Conservation (phyloP, 2,888 invertebrate genomes). For the Drosophila percnosoma region DNA sequence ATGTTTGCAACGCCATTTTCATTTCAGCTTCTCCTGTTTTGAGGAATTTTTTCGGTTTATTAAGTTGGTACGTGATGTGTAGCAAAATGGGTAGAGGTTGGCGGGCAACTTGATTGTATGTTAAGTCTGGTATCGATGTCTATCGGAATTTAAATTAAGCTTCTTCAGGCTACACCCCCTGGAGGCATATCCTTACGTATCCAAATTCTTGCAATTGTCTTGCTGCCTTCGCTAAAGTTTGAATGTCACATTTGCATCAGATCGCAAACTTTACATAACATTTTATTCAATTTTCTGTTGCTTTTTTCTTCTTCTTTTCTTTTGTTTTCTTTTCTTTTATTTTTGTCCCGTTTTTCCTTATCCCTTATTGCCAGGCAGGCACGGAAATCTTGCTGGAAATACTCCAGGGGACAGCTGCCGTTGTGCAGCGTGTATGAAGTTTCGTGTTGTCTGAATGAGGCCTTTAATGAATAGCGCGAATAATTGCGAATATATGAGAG, state of each 20-base stretch:
- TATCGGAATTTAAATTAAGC: conserved; percentile 18
- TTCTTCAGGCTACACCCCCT: neutral
- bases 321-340: conserved; percentile 1
- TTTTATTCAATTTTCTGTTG: conserved; percentile 36
- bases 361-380: neutral
- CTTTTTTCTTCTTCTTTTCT: conserved; percentile 6
- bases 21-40: conserved; percentile 2
- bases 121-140: conserved; percentile 24
- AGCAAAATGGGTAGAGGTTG: neutral
- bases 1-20: neutral
- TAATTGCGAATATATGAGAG: conserved; percentile 74
- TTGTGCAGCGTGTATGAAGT: conserved; percentile 31
- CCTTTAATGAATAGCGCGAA: conserved; percentile 70
- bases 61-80: neutral
- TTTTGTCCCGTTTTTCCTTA: neutral
- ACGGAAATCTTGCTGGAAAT: conserved; percentile 9
- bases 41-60: neutral
- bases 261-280: conserved; percentile 38
- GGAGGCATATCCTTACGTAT: neutral
- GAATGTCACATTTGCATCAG: conserved; percentile 29
- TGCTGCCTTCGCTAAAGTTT: conserved; percentile 35
- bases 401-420: neutral
- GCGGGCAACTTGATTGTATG: conserved; percentile 14
- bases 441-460: conserved; percentile 41
- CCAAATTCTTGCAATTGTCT: conserved; percentile 21